These are phyloP conservation scores for Saguinus imperator DNA, from an alignment of 2,113 vertebrate species.

Conservation along the genomic window DNA sequence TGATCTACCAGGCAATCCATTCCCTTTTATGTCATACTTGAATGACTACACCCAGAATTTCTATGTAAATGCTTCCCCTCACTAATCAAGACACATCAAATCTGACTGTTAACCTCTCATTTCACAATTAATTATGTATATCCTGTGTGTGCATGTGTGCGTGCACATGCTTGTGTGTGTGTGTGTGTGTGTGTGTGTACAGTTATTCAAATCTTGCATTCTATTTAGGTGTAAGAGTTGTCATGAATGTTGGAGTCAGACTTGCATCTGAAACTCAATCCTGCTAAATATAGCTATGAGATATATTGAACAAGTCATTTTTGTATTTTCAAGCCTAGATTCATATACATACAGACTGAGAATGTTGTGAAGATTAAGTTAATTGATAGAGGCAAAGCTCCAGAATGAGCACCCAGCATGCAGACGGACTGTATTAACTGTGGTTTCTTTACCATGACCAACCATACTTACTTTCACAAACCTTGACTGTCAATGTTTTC, in stretches of 20 bases:
- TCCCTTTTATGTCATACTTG: not conserved
- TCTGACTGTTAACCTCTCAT: not conserved
- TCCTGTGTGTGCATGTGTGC: not conserved
- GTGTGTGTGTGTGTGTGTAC: not conserved
- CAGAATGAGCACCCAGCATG: not conserved
- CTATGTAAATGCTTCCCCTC: not conserved
- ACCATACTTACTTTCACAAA: not conserved
- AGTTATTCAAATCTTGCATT: not conserved
- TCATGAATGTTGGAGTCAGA: not conserved
- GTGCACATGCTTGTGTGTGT: not conserved
- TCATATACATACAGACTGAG: not conserved
- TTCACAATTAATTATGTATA: not conserved
- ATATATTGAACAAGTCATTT: not conserved
- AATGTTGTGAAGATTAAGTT: not conserved
- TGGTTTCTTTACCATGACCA: not conserved
- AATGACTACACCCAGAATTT: not conserved
- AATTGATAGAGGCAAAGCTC: not conserved
- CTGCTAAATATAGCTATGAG: not conserved
- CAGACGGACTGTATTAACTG: not conserved
- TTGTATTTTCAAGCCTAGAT: not conserved
- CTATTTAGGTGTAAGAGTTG: not conserved
- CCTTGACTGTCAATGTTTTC: not conserved
- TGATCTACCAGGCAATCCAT: not conserved
- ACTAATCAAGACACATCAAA: not conserved
- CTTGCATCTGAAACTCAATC: not conserved